Conservation (phyloP, 2,797 vertebrate genomes). For the Danionella dracula region DNA sequence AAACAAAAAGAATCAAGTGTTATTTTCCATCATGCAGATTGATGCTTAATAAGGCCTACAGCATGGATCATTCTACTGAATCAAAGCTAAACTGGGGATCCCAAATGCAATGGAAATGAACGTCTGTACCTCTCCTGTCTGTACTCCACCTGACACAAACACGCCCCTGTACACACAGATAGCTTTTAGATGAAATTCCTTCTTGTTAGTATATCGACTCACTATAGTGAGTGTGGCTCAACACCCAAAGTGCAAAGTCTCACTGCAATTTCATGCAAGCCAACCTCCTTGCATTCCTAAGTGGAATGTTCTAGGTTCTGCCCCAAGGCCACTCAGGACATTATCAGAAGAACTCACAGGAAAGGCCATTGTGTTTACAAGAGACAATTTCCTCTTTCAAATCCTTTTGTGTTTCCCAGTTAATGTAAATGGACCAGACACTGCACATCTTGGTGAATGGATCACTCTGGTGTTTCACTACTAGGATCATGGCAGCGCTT, state of each 20-base stretch:
- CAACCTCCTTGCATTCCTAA: slow-evolving; percentile 37
- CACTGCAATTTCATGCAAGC: slow-evolving; percentile 42
- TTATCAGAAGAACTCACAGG: slow-evolving; percentile 48
- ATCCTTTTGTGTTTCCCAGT: slow-evolving; percentile 44
- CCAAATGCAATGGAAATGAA: slow-evolving; percentile 59
- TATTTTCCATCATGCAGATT: slow-evolving; percentile 48
- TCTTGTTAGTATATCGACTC: slow-evolving; percentile 39
- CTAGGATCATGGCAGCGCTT: neutral
- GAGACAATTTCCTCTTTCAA: slow-evolving; percentile 48
- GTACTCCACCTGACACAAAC: slow-evolving; percentile 12
- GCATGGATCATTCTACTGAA: slow-evolving; percentile 31
- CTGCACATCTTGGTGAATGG: neutral
- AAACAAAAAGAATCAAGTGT: too few relatives aligned
- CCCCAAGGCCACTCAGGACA: slow-evolving; percentile 47
- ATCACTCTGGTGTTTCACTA: slow-evolving; percentile 24
- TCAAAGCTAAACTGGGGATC: slow-evolving; percentile 40
- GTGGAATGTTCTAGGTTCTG: slow-evolving; percentile 43
- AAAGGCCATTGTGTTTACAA: slow-evolving; percentile 49
- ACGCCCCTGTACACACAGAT: slow-evolving; percentile 15
- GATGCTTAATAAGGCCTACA: slow-evolving; percentile 57
- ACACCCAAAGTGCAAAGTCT: slow-evolving; percentile 33
- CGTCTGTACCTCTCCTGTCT: slow-evolving; percentile 45
- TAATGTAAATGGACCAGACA: slow-evolving; percentile 43
- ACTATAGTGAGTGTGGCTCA: slow-evolving; percentile 45
- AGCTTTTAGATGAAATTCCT: slow-evolving; percentile 34